Evolutionary conservation across 2,797 vertebrate genomes (phyloP).

Genomic region (Octomys mimax): DNA sequence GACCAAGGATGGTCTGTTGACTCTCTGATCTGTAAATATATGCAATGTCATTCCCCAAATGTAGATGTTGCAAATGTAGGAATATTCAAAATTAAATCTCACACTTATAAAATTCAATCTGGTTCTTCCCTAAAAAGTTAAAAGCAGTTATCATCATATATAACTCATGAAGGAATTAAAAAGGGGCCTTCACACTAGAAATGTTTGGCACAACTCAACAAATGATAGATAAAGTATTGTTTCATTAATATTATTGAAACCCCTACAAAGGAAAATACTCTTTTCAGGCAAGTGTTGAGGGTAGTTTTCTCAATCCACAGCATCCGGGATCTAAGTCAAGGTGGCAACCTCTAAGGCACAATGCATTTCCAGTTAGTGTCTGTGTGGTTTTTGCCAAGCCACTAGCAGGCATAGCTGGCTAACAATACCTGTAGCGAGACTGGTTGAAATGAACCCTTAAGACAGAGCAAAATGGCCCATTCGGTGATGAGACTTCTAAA

Average conservation of each 20-base stretch:
- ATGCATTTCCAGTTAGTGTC: not conserved
- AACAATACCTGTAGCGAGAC: not conserved
- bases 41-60: slow-evolving; percentile 4
- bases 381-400: not conserved
- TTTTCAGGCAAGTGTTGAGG: not conserved
- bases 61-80: not conserved
- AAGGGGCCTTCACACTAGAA: not conserved
- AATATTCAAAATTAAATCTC: not conserved
- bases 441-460: not conserved
- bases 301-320: not conserved
- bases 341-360: not conserved
- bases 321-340: not conserved
- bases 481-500: not conserved
- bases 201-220: not conserved
- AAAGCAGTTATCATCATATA: not conserved
- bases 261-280: not conserved
- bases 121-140: not conserved
- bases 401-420: not conserved
- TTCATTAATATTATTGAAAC: not conserved
- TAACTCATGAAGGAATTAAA: not conserved
- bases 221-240: not conserved
- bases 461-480: not conserved
- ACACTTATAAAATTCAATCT: not conserved
- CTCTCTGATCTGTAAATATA: not conserved
- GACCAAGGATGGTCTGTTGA: not conserved